Evolutionary conservation across 1,140 invertebrate genomes (phyloP).

Genomic region (Zaprionus vittiger): DNA sequence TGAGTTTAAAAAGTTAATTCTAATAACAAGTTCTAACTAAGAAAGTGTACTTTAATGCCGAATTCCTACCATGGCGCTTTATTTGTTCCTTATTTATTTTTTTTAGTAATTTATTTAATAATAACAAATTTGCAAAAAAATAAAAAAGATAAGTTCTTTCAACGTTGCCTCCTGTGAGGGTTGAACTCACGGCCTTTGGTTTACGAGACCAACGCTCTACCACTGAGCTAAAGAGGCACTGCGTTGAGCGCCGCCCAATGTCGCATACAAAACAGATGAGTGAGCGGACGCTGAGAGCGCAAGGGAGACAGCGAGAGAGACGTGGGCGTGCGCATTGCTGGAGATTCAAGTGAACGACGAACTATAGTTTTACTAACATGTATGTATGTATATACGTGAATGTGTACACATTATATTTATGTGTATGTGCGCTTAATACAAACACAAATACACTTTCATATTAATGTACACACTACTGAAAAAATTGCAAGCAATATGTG

Average conservation of each 20-base stretch:
- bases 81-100: no score
- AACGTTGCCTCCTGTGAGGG: conserved; percentile 86
- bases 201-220: conserved; percentile 97
- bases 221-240: conserved; percentile 94
- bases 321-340: conserved; percentile 52
- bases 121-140: neutral
- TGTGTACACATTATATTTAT: neutral
- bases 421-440: neutral
- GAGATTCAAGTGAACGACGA: conserved; percentile 17
- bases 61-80: no score
- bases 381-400: neutral
- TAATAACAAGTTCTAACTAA: no score
- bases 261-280: conserved; percentile 21
- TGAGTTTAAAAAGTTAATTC: no score
- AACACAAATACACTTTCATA: neutral
- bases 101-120: no score
- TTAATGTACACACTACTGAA: conserved; percentile 3
- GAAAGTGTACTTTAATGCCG: no score
- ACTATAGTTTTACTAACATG: neutral
- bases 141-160: neutral
- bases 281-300: conserved; percentile 11
- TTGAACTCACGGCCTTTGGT: conserved; percentile 96
- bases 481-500: conserved; percentile 23
- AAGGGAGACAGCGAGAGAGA: conserved; percentile 9
- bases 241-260: conserved; percentile 32